Percentiles rank a stretch among this genome's conserved stretches.
Evolutionary conservation across 2,888 invertebrate genomes (phyloP).

Genomic region (Xanthorhoe spadicearia): DNA sequence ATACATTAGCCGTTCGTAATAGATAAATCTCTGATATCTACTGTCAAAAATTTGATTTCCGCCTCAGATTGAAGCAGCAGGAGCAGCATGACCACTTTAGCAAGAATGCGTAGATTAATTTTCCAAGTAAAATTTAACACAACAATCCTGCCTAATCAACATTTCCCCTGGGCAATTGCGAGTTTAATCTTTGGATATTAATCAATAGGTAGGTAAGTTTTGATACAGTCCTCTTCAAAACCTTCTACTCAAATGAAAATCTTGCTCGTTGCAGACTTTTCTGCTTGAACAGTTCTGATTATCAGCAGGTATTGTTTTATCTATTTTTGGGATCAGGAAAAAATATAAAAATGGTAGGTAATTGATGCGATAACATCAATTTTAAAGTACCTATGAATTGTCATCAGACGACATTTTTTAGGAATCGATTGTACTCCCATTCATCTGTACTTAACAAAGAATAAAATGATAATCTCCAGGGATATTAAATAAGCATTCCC

Average conservation of each 20-base stretch:
- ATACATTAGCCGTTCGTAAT: no score
- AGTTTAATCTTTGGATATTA: slow-evolving; percentile 1
- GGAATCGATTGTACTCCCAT: background rate
- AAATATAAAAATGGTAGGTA: no score
- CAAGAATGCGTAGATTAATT: background rate
- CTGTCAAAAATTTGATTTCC: no score
- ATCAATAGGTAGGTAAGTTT: background rate
- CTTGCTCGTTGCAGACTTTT: no score
- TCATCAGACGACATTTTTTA: background rate
- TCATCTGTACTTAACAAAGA: background rate
- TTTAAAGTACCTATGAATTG: no score
- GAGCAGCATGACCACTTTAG: background rate
- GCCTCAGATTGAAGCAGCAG: no score
- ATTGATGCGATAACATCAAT: no score
- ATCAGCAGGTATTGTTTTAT: no score
- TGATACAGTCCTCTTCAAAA: background rate
- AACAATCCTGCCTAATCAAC: slow-evolving; percentile 9
- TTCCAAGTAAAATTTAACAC: background rate
- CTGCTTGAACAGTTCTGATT: no score
- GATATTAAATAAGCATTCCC: background rate
- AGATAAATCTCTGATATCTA: no score
- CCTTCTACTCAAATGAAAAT: background rate
- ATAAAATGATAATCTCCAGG: slow-evolving; percentile 1
- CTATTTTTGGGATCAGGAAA: no score
- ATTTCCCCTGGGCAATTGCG: slow-evolving; percentile 2